These are phyloP conservation scores for Epirrhoe tristata DNA, from an alignment of 2,888 invertebrate genomes.

Conservation along the genomic window DNA sequence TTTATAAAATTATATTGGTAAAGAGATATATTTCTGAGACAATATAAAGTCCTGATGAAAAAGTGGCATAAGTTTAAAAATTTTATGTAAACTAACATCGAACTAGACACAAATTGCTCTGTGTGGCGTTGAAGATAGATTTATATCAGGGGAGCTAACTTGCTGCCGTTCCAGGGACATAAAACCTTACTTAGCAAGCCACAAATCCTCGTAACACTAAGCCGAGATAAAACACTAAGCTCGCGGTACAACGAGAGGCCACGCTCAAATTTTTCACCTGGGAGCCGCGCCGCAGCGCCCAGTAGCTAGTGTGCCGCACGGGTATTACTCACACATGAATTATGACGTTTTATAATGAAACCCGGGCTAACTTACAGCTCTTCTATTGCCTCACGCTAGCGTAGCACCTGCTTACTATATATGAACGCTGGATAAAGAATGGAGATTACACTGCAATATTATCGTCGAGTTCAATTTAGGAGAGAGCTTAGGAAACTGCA, in stretches of 20 bases:
- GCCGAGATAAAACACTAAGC: conserved; percentile 85
- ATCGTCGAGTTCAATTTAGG: conserved; percentile 40
- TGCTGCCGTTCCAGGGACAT: conserved; percentile 78
- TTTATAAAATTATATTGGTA: too few species aligned
- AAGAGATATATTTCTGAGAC: too few species aligned
- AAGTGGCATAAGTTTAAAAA: background rate
- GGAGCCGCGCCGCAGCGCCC: conserved; percentile 54
- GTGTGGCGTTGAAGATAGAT: conserved; percentile 64
- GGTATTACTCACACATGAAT: conserved; percentile 80
- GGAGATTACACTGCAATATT: conserved; percentile 27
- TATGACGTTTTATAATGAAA: conserved; percentile 79
- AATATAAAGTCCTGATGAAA: background rate
- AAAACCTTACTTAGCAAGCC: conserved; percentile 84
- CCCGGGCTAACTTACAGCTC: conserved; percentile 63
- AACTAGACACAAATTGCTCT: conserved; percentile 48
- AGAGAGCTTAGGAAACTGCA: conserved; percentile 31
- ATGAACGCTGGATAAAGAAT: conserved; percentile 35
- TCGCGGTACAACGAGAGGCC: conserved; percentile 75
- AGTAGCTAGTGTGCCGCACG: conserved; percentile 66
- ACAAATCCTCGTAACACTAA: conserved; percentile 85
- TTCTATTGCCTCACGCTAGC: conserved; percentile 46
- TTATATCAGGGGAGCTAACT: conserved; percentile 77
- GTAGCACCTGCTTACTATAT: conserved; percentile 29
- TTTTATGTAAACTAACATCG: conserved; percentile 5
- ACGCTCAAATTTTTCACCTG: conserved; percentile 82